Conservation (phyloP, 2,113 vertebrate genomes). For the Hymenochirus boettgeri region DNA sequence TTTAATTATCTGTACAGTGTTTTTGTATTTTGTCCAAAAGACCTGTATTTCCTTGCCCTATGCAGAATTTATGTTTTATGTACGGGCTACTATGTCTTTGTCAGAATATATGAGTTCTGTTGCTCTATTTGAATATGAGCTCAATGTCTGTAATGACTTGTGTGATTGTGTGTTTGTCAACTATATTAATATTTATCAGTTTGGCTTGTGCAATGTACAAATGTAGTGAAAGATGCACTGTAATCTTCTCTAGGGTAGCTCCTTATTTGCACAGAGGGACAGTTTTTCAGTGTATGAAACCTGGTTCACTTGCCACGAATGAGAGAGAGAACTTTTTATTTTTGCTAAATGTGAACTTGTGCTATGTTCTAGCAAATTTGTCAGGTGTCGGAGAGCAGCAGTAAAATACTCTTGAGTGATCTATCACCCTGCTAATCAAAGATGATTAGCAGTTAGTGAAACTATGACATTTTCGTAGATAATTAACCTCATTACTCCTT, state of each 20-base stretch:
- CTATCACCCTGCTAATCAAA: too few relatives aligned
- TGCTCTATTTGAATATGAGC: constrained; percentile 13
- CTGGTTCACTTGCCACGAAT: too few relatives aligned
- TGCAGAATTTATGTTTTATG: background rate
- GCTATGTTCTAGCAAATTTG: too few relatives aligned
- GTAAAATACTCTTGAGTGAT: too few relatives aligned
- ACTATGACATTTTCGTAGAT: too few relatives aligned
- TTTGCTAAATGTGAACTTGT: too few relatives aligned
- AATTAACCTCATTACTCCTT: too few relatives aligned
- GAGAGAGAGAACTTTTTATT: too few relatives aligned
- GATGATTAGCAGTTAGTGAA: too few relatives aligned
- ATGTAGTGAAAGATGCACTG: constrained; percentile 10
- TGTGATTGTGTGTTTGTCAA: constrained; percentile 1
- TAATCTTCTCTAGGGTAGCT: background rate
- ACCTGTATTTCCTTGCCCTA: background rate
- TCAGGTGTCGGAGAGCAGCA: too few relatives aligned
- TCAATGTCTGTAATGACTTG: constrained; percentile 2
- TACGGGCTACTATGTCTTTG: background rate
- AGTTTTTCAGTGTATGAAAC: background rate
- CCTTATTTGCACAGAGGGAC: background rate
- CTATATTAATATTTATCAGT: constrained; percentile 35
- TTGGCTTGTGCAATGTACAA: constrained; percentile 14
- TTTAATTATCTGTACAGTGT: constrained; percentile 17
- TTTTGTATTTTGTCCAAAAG: constrained; percentile 23
- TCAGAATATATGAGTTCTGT: background rate